A percentile compares a stretch with the other conserved stretches of the same genome.
These are phyloP conservation scores for Percina caprodes DNA, from an alignment of 2,113 vertebrate genomes.

Conservation along the genomic window DNA sequence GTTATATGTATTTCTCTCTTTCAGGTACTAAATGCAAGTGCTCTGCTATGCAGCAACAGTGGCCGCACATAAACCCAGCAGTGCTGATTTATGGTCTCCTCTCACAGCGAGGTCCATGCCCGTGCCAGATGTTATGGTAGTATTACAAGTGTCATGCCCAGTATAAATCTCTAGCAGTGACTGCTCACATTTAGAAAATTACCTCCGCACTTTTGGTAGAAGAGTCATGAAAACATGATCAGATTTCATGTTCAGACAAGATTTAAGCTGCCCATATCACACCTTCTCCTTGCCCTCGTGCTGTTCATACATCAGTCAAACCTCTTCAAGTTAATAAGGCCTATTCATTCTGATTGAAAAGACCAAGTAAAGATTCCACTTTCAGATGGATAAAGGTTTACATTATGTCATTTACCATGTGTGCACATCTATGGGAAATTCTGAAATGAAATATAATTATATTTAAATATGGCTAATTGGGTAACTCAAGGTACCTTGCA, in stretches of 20 bases:
- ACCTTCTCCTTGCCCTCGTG: slow-evolving; percentile 25
- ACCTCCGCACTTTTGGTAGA: slow-evolving; percentile 62
- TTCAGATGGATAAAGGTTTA: slow-evolving; percentile 2
- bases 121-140: slow-evolving; percentile 78
- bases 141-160: slow-evolving; percentile 77
- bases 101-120: slow-evolving; percentile 58
- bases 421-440: slow-evolving; percentile 26
- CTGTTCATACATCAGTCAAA: slow-evolving; percentile 53
- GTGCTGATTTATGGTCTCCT: slow-evolving; percentile 65
- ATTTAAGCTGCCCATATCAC: slow-evolving; percentile 41
- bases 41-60: slow-evolving; percentile 64
- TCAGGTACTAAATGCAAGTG: slow-evolving; percentile 58
- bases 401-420: slow-evolving; percentile 30
- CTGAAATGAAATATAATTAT: slow-evolving; percentile 32
- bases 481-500: slow-evolving; percentile 42
- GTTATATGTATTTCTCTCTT: slow-evolving; percentile 48
- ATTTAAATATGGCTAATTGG: slow-evolving; percentile 51
- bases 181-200: slow-evolving; percentile 76
- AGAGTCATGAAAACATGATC: slow-evolving; percentile 64
- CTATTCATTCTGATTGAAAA: slow-evolving; percentile 47
- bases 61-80: slow-evolving; percentile 70
- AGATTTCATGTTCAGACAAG: slow-evolving; percentile 68
- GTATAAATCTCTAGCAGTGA: slow-evolving; percentile 75
- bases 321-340: slow-evolving; percentile 3
- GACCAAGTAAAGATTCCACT: slow-evolving; percentile 8